These are phyloP conservation scores for Cinclus cinclus DNA, from an alignment of 2,113 vertebrate species.

Conservation along the genomic window DNA sequence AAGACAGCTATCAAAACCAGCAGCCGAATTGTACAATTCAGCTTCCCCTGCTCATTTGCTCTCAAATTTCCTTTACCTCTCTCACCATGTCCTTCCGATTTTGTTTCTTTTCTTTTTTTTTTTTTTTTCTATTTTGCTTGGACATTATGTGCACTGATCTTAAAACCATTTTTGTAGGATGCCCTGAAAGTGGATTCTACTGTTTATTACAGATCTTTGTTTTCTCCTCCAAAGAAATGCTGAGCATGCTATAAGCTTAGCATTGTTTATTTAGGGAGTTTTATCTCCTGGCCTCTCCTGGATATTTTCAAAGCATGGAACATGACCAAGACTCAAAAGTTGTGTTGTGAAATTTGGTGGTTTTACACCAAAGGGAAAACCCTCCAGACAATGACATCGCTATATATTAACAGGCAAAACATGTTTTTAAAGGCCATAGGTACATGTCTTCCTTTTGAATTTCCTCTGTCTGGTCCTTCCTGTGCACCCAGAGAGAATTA, in stretches of 20 bases:
- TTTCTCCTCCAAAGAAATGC: background rate
- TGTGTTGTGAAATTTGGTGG: background rate
- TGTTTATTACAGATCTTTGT: background rate
- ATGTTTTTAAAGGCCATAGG: background rate
- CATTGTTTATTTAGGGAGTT: background rate
- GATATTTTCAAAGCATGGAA: background rate
- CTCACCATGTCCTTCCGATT: accelerated
- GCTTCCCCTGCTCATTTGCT: background rate
- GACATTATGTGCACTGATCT: background rate
- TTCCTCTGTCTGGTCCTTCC: background rate
- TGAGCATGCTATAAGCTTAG: accelerated
- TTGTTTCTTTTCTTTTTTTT: background rate
- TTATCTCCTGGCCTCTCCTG: background rate
- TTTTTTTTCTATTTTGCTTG: background rate
- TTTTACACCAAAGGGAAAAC: background rate
- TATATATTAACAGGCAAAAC: background rate
- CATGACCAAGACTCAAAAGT: background rate
- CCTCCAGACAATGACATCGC: accelerated
- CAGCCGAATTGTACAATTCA: background rate
- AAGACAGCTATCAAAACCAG: background rate
- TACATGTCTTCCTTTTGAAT: background rate
- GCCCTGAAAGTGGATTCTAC: background rate
- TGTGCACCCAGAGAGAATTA: background rate
- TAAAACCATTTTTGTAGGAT: background rate
- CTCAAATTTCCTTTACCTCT: background rate